Conservation (phyloP, 2,113 vertebrate species). For the Eudyptes chrysolophus region DNA sequence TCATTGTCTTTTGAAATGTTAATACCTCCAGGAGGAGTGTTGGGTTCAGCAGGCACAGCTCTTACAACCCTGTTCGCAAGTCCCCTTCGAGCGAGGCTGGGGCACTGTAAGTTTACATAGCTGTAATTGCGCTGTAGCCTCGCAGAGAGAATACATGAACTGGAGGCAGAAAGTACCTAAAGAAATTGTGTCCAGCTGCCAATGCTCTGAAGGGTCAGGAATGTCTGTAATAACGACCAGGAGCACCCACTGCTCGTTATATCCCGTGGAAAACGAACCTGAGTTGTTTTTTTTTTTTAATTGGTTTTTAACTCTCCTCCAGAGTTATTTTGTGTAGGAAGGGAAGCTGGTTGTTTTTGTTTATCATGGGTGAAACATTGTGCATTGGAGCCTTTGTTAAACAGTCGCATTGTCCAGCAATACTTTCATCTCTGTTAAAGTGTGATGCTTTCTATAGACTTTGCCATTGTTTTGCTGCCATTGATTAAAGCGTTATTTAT, state of each 20-base stretch:
- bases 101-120: not conserved
- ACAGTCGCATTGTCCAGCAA: slow-evolving; percentile 57
- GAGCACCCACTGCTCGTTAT: slow-evolving; percentile 14
- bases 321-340: not conserved
- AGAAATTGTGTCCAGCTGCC: slow-evolving; percentile 50
- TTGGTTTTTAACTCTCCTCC: not conserved
- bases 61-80: slow-evolving; percentile 16
- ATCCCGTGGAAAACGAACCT: slow-evolving; percentile 24
- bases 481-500: slow-evolving; percentile 81
- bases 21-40: slow-evolving; percentile 62
- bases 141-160: not conserved
- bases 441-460: slow-evolving; percentile 69
- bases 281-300: not conserved
- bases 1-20: slow-evolving; percentile 80
- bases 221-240: not conserved
- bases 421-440: slow-evolving; percentile 52
- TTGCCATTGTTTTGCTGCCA: slow-evolving; percentile 70
- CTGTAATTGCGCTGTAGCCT: not conserved
- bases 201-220: not conserved
- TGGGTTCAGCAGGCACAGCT: slow-evolving; percentile 42
- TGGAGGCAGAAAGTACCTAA: slow-evolving; percentile 14
- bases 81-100: slow-evolving; percentile 48
- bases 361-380: slow-evolving; percentile 24
- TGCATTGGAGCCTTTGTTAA: slow-evolving; percentile 67
- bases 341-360: not conserved